Evolutionary conservation across 1,140 invertebrate genomes (phyloP).

Genomic region (Lepidurus apus): DNA sequence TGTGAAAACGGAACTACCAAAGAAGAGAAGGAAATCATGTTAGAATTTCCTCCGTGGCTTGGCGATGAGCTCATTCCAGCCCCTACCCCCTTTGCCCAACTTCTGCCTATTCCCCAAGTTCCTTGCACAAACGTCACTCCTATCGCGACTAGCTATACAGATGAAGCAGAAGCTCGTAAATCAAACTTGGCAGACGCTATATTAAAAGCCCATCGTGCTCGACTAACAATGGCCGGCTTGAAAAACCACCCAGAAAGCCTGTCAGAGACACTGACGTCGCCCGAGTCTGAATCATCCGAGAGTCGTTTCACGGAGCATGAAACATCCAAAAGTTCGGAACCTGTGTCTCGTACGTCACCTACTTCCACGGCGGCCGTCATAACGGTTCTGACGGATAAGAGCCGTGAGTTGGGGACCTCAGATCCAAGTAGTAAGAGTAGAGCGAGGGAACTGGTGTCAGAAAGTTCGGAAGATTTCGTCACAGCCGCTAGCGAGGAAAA

Average conservation of each 20-base stretch:
- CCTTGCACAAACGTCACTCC: neutral
- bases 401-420: neutral
- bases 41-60: conserved; percentile 32
- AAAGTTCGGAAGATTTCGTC: conserved; percentile 31
- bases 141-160: neutral
- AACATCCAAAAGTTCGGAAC: conserved; percentile 41
- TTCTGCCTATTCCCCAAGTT: neutral
- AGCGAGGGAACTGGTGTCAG: neutral
- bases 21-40: conserved; percentile 33
- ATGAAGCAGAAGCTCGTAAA: neutral
- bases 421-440: neutral
- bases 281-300: conserved; percentile 44
- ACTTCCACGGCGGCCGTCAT: neutral
- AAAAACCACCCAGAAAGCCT: conserved; percentile 29
- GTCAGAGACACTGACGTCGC: conserved; percentile 40
- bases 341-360: neutral
- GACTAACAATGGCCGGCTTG: neutral
- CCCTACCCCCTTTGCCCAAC: conserved; percentile 27
- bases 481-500: conserved; percentile 28
- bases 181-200: conserved; percentile 1
- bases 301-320: conserved; percentile 44
- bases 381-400: neutral
- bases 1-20: neutral
- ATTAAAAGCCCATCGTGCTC: conserved; percentile 7
- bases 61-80: conserved; percentile 32